Evolutionary conservation across 2,888 invertebrate species (phyloP).

Genomic region (Agrilus mali): DNA sequence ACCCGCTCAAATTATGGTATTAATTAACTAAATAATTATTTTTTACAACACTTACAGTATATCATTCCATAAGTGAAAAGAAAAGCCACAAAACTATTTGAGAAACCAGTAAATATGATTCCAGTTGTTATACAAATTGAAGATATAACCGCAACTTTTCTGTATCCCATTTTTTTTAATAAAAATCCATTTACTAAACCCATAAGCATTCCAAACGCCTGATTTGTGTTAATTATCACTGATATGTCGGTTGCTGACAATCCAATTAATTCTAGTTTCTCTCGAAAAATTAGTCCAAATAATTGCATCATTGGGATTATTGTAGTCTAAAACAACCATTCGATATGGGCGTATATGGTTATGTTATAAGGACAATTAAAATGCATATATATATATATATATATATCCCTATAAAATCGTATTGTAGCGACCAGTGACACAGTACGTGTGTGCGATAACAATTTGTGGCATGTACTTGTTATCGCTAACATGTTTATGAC

Average conservation of each 20-base stretch:
- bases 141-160: constrained; percentile 49
- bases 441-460: no score
- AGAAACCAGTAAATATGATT: constrained; percentile 44
- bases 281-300: constrained; percentile 54
- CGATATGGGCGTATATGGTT: no score
- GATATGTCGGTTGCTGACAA: constrained; percentile 48
- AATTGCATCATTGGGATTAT: constrained; percentile 40
- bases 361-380: no score
- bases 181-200: constrained; percentile 54
- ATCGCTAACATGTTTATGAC: no score
- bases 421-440: no score
- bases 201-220: constrained; percentile 53
- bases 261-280: constrained; percentile 42
- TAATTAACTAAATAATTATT: no score
- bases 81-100: constrained; percentile 43
- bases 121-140: constrained; percentile 43
- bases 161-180: constrained; percentile 46
- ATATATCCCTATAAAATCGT: no score
- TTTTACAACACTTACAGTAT: no score
- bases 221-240: constrained; percentile 51
- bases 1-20: no score
- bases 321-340: constrained; percentile 19
- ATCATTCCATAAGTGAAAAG: constrained; percentile 50
- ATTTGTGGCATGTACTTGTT: no score
- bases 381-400: no score